A percentile compares a stretch with the other conserved stretches of the same genome.
Conservation (phyloP, 2,113 vertebrate species). For the Dicentrarchus labrax region DNA sequence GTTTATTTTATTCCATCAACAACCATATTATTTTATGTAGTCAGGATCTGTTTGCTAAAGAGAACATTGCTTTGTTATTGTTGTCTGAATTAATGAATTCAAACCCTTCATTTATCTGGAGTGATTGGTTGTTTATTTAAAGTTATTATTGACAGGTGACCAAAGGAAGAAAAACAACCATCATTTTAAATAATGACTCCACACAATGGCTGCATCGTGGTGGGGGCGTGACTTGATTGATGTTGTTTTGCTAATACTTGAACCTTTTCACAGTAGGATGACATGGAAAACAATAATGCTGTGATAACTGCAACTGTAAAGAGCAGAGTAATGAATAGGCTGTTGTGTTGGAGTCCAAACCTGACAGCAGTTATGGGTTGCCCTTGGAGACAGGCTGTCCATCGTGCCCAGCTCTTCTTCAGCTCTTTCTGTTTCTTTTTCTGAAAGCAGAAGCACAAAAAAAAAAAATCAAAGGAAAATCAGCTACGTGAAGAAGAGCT, state of each 20-base stretch:
- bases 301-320: slow-evolving; percentile 48
- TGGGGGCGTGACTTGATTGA: slow-evolving; percentile 33
- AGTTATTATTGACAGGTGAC: no score
- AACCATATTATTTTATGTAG: no score
- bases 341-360: slow-evolving; percentile 72
- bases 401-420: slow-evolving; percentile 84
- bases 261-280: slow-evolving; percentile 35
- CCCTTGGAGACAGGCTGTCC: slow-evolving; percentile 84
- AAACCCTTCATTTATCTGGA: no score
- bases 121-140: no score
- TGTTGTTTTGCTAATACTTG: slow-evolving; percentile 34
- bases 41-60: no score
- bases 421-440: slow-evolving; percentile 83
- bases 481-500: slow-evolving; percentile 33
- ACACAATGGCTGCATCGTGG: slow-evolving; percentile 30
- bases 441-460: slow-evolving; percentile 66
- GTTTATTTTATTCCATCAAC: no score
- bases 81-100: no score
- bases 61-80: no score
- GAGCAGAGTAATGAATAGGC: slow-evolving; percentile 54
- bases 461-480: slow-evolving; percentile 39
- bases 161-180: no score
- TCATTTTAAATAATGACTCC: slow-evolving; percentile 9
- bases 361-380: slow-evolving; percentile 85
- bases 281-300: slow-evolving; percentile 50